phyloP scores from a whole-genome alignment of 2,797 vertebrate genomes.

The Lithobates sylvaticus region DNA sequence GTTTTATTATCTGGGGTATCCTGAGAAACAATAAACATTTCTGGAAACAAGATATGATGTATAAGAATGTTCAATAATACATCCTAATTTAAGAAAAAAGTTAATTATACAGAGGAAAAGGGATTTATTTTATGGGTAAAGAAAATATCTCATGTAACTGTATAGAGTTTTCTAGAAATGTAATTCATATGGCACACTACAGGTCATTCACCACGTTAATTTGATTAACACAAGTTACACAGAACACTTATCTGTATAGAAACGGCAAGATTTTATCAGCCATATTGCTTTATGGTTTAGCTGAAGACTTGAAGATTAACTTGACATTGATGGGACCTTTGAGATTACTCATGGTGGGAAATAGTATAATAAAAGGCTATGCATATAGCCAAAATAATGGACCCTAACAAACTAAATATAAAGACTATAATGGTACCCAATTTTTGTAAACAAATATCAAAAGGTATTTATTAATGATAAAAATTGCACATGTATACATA shows the following conservation, averaged over 20 bases:
- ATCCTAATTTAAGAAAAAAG: too few relatives aligned
- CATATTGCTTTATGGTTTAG: slow-evolving; percentile 12
- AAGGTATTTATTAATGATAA: too few relatives aligned
- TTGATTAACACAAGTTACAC: slow-evolving; percentile 11
- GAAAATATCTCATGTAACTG: not conserved
- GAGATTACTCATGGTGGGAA: not conserved
- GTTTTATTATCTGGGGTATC: too few relatives aligned
- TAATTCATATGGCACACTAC: not conserved
- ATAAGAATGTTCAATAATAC: too few relatives aligned
- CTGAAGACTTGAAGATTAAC: slow-evolving; percentile 12
- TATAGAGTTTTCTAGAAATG: slow-evolving; percentile 5
- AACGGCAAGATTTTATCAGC: not conserved
- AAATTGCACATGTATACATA: too few relatives aligned
- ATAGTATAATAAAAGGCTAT: not conserved
- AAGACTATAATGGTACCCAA: too few relatives aligned
- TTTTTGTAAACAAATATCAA: too few relatives aligned
- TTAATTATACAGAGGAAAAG: too few relatives aligned
- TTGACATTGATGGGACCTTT: not conserved
- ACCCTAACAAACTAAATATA: too few relatives aligned
- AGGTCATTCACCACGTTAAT: not conserved
- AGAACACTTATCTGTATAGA: not conserved
- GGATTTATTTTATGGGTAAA: not conserved
- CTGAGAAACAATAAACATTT: too few relatives aligned
- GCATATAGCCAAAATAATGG: too few relatives aligned
- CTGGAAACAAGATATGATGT: too few relatives aligned